Percentiles rank a stretch among this genome's conserved stretches.
Conservation (phyloP, 2,888 invertebrate genomes). For the Leptothorax acervorum region DNA sequence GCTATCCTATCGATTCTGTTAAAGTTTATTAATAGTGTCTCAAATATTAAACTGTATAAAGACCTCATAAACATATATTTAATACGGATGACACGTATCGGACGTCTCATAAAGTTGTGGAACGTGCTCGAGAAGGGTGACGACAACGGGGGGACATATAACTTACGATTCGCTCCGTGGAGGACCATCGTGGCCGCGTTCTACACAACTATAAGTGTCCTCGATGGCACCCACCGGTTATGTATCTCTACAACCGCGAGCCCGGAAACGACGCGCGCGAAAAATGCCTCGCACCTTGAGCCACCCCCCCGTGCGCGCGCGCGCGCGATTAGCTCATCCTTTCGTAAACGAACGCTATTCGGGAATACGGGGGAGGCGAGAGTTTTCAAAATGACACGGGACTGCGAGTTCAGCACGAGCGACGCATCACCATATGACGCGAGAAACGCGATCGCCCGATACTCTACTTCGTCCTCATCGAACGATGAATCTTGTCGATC, state of each 20-base stretch:
- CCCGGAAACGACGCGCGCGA: conserved; percentile 70
- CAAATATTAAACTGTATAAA: neutral
- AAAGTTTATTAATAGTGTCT: neutral
- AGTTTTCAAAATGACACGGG: conserved; percentile 6
- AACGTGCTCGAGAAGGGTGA: conserved; percentile 61
- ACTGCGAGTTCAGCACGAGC: conserved; percentile 25
- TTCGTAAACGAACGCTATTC: conserved; percentile 50
- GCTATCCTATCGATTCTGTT: neutral
- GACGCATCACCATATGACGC: conserved; percentile 21
- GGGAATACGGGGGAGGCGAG: neutral
- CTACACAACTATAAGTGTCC: conserved; percentile 73
- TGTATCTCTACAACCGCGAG: conserved; percentile 41
- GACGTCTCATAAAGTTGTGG: conserved; percentile 51
- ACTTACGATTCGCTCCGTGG: conserved; percentile 85
- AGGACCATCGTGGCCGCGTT: conserved; percentile 83
- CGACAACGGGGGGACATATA: conserved; percentile 63
- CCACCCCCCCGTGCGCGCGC: conserved; percentile 57
- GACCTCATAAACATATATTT: neutral
- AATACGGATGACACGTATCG: conserved; percentile 25
- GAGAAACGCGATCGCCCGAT: conserved; percentile 13
- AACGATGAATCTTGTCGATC: conserved; percentile 12
- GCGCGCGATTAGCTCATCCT: conserved; percentile 72
- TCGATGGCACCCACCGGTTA: conserved; percentile 69
- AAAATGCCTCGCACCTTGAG: conserved; percentile 59
- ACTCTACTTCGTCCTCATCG: conserved; percentile 7